Evolutionary conservation across 2,797 vertebrate species (phyloP).

Genomic region (Podargus strigoides): DNA sequence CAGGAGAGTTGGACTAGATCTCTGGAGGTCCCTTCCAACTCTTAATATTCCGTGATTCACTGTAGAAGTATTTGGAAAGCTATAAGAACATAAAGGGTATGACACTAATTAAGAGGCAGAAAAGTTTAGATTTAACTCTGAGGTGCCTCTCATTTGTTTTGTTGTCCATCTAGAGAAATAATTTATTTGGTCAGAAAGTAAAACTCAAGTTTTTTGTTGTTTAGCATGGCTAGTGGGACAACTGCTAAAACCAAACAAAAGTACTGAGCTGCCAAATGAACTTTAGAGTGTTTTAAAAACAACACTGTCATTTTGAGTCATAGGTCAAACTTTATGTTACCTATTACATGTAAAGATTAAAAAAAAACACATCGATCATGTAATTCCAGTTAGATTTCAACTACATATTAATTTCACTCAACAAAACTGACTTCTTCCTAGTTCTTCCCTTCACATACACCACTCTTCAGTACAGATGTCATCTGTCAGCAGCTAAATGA

Average conservation of each 20-base stretch:
- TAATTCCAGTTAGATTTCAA: neutral
- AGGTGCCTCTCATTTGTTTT: neutral
- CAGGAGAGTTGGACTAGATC: too few relatives aligned
- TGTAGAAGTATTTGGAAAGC: neutral
- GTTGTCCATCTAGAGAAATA: neutral
- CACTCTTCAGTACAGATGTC: neutral
- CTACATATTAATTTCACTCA: neutral
- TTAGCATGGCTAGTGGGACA: neutral
- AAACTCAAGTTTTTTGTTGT: neutral
- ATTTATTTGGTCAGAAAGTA: neutral
- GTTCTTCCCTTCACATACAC: neutral
- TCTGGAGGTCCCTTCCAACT: too few relatives aligned
- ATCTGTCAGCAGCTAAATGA: constrained; percentile 23
- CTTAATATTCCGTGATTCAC: too few relatives aligned
- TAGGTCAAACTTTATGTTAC: neutral
- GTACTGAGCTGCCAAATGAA: neutral
- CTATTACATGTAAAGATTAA: neutral
- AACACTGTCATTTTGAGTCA: neutral
- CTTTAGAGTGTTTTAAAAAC: neutral
- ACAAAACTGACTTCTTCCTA: neutral
- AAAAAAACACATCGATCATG: too few relatives aligned
- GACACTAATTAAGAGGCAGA: neutral
- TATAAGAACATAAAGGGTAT: neutral
- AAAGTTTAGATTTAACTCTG: neutral
- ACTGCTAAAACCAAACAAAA: neutral